A percentile compares a stretch with the other conserved stretches of the same genome.
phyloP scores from a whole-genome alignment of 2,888 invertebrate genomes.

The Drosophila robusta region DNA sequence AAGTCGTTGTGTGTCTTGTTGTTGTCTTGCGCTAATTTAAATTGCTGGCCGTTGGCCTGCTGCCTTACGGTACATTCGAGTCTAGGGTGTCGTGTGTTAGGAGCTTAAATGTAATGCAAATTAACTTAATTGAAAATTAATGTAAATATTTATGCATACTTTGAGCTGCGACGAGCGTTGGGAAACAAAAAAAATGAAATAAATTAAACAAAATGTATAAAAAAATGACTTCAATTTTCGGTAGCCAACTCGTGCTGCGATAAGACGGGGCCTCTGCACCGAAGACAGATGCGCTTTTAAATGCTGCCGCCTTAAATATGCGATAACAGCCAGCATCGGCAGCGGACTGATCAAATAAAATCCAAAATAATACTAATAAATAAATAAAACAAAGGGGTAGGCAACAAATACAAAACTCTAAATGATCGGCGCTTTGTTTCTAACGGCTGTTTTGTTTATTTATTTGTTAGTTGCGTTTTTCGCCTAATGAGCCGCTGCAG shows the following conservation, averaged over 20 bases:
- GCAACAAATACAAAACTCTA: slow-evolving; percentile 16
- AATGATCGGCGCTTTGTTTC: slow-evolving; percentile 48
- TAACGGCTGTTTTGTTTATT: slow-evolving; percentile 55
- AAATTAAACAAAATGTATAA: neutral
- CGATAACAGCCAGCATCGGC: slow-evolving; percentile 53
- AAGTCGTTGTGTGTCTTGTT: slow-evolving; percentile 6
- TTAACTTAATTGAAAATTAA: slow-evolving; percentile 73
- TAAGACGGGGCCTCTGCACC: slow-evolving; percentile 7
- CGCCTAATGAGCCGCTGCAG: slow-evolving; percentile 46
- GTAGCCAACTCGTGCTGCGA: slow-evolving; percentile 60
- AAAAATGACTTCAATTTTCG: slow-evolving; percentile 56
- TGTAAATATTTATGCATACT: slow-evolving; percentile 69
- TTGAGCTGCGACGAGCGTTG: neutral
- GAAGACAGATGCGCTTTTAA: slow-evolving; percentile 68
- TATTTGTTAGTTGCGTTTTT: slow-evolving; percentile 20
- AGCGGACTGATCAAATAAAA: slow-evolving; percentile 46
- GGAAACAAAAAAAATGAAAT: too few relatives aligned
- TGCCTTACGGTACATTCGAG: slow-evolving; percentile 44
- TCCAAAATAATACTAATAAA: slow-evolving; percentile 19
- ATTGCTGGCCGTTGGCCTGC: slow-evolving; percentile 4
- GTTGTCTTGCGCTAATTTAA: slow-evolving; percentile 2
- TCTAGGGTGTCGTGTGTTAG: slow-evolving; percentile 34
- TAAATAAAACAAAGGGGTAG: slow-evolving; percentile 29
- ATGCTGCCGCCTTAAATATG: slow-evolving; percentile 46
- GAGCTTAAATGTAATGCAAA: slow-evolving; percentile 64